phyloP scores from a whole-genome alignment of 2,113 vertebrate genomes.

The Otocyon megalotis region DNA sequence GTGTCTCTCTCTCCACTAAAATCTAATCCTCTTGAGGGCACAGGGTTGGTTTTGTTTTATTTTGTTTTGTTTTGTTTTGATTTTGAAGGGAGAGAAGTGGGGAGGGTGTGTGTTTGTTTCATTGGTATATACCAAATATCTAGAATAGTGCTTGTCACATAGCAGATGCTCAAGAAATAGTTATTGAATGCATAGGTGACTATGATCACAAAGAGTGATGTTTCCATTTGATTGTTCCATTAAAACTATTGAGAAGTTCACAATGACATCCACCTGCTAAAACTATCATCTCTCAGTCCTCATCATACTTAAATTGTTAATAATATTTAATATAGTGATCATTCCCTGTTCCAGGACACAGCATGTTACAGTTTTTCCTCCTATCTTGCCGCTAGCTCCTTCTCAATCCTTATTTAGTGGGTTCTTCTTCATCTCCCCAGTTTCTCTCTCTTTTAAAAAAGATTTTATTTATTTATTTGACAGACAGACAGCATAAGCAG shows the following conservation, averaged over 20 bases:
- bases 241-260: not conserved
- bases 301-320: not conserved
- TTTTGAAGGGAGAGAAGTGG: not conserved
- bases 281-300: not conserved
- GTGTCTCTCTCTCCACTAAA: not conserved
- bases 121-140: not conserved
- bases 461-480: no score
- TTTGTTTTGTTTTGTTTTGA: not conserved
- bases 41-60: not conserved
- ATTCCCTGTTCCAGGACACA: not conserved
- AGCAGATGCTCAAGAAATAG: not conserved
- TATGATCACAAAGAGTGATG: not conserved
- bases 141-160: not conserved
- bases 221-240: not conserved
- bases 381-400: not conserved
- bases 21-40: not conserved
- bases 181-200: not conserved
- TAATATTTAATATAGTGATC: not conserved
- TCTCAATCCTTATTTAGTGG: not conserved
- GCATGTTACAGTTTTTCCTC: not conserved
- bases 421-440: not conserved
- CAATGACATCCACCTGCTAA: not conserved
- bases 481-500: no score
- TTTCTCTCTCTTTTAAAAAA: no score
- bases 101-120: not conserved